Conservation (phyloP, 2,888 invertebrate genomes). For the Rhamnusium bicolor region DNA sequence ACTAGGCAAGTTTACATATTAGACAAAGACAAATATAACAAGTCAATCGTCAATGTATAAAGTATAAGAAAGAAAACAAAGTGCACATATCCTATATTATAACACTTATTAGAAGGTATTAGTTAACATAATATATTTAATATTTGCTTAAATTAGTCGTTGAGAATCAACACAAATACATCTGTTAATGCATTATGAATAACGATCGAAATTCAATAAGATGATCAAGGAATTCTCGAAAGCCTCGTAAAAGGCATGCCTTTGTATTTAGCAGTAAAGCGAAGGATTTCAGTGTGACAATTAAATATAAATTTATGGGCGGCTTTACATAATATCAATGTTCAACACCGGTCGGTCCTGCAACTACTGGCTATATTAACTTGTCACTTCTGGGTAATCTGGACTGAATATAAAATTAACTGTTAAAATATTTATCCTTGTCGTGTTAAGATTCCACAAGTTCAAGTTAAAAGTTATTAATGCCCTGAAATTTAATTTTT, state of each 20-base stretch:
- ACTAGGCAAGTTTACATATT: no score
- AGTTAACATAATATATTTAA: background rate
- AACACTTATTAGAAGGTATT: no score
- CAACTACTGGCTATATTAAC: constrained; percentile 65
- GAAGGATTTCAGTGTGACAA: constrained; percentile 58
- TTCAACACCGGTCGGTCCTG: constrained; percentile 55
- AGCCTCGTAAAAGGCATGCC: constrained; percentile 32
- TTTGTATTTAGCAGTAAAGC: constrained; percentile 38
- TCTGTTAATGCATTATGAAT: constrained; percentile 13
- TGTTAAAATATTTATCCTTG: constrained; percentile 66
- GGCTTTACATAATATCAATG: constrained; percentile 65
- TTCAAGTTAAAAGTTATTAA: constrained; percentile 57
- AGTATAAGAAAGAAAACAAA: no score
- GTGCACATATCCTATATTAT: no score
- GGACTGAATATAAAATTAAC: constrained; percentile 65
- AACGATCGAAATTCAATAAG: constrained; percentile 45
- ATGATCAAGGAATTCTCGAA: constrained; percentile 39
- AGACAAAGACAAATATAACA: no score
- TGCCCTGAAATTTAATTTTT: constrained; percentile 61
- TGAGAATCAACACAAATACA: background rate
- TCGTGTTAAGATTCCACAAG: constrained; percentile 62
- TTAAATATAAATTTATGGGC: constrained; percentile 64
- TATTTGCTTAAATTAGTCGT: background rate
- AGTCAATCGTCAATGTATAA: no score
- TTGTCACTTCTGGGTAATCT: constrained; percentile 63